Conservation (phyloP, 2,113 vertebrate genomes). For the Phylloscopus trochilus region DNA sequence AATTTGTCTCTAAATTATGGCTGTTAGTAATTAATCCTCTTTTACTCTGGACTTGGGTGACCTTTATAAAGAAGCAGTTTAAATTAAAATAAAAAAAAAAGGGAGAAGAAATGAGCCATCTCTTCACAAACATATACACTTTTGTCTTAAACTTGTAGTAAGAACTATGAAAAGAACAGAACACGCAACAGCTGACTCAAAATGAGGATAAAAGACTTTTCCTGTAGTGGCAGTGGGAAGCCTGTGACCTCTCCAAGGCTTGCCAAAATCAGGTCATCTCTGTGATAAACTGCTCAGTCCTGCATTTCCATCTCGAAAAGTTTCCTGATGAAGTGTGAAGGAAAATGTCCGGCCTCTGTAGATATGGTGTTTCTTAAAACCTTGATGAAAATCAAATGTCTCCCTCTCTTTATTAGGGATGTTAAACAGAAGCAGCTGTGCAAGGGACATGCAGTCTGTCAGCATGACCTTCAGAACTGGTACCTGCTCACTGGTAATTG, state of each 20-base stretch:
- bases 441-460: not conserved
- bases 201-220: not conserved
- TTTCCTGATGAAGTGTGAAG: conserved; percentile 62
- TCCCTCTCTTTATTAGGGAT: conserved; percentile 9
- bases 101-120: not conserved
- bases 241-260: conserved; percentile 22
- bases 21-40: conserved; percentile 50
- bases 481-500: conserved; percentile 49
- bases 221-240: not conserved
- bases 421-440: conserved; percentile 62
- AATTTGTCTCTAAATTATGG: conserved; percentile 58
- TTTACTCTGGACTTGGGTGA: conserved; percentile 34
- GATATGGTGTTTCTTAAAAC: conserved; percentile 42
- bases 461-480: conserved; percentile 33
- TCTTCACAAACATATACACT: not conserved
- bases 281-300: conserved; percentile 48
- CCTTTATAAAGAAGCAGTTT: conserved; percentile 34
- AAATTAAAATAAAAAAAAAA: not conserved
- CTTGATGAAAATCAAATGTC: conserved; percentile 66
- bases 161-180: not conserved
- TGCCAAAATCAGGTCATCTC: conserved; percentile 44
- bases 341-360: conserved; percentile 49
- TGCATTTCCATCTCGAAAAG: conserved; percentile 45
- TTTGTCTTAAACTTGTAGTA: not conserved
- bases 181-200: not conserved